A percentile compares a stretch with the other conserved stretches of the same genome.
phyloP scores from a whole-genome alignment of 2,797 vertebrate species.

The Threskiornis aethiopicus region DNA sequence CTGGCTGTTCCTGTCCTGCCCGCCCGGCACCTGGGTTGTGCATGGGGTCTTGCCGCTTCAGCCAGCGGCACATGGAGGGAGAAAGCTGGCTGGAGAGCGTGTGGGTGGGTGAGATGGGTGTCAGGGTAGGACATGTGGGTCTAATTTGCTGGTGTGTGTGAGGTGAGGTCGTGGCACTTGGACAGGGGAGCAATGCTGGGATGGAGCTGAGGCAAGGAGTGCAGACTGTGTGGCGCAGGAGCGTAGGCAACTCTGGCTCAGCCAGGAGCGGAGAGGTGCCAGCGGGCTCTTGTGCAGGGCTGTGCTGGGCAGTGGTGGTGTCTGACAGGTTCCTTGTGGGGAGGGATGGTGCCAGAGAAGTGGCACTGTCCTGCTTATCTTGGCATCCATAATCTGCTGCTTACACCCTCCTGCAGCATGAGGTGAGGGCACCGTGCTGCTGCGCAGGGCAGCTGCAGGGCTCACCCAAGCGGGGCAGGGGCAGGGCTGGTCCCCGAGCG shows the following conservation, averaged over 20 bases:
- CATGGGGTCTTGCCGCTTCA: fast-evolving
- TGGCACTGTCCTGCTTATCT: background rate
- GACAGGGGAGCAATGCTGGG: background rate
- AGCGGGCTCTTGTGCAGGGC: background rate
- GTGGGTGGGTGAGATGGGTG: fast-evolving
- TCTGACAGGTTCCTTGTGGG: background rate
- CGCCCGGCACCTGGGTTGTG: fast-evolving
- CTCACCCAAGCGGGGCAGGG: background rate
- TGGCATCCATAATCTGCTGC: background rate
- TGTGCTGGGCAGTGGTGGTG: background rate
- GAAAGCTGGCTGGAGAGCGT: background rate
- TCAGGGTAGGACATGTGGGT: background rate
- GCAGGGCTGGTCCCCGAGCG: fast-evolving
- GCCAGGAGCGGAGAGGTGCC: background rate
- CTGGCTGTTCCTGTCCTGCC: background rate
- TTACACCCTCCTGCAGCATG: background rate
- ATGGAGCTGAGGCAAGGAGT: background rate
- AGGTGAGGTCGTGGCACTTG: background rate
- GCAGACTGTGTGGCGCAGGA: background rate
- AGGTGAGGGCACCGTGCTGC: fast-evolving
- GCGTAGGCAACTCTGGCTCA: fast-evolving
- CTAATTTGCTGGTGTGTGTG: background rate
- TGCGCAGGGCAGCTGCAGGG: fast-evolving
- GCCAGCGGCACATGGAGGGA: background rate
- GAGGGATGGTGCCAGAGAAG: background rate